phyloP scores from a whole-genome alignment of 2,888 invertebrate genomes.

The Strigamia crassipes region DNA sequence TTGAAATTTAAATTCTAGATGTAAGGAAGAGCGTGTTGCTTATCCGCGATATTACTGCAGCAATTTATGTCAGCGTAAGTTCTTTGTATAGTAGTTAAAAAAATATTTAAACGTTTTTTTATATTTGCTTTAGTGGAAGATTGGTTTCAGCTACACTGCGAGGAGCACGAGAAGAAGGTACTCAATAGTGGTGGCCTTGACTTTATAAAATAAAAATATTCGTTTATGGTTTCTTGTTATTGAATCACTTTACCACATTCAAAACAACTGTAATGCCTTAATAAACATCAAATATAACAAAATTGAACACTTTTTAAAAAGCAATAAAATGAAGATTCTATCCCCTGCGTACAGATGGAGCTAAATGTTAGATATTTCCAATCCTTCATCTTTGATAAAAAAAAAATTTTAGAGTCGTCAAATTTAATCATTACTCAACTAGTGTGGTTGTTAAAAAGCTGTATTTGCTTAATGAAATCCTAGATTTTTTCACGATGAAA shows the following conservation, averaged over 20 bases:
- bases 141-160: not conserved
- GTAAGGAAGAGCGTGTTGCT: not conserved
- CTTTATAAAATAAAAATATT: not conserved
- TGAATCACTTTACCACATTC: too few species aligned
- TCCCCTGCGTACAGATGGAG: not conserved
- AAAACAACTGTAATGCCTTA: too few species aligned
- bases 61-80: not conserved
- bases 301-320: too few species aligned
- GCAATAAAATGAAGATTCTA: not conserved
- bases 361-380: too few species aligned
- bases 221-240: too few species aligned
- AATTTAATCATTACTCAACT: too few species aligned
- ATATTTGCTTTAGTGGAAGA: not conserved
- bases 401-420: not conserved
- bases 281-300: too few species aligned
- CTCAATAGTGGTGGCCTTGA: not conserved
- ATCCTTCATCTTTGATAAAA: too few species aligned
- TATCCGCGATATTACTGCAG: not conserved
- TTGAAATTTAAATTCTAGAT: not conserved
- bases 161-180: not conserved
- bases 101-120: not conserved
- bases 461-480: too few species aligned
- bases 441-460: too few species aligned
- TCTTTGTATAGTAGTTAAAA: too few species aligned
- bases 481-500: not conserved